A percentile compares a stretch with the other conserved stretches of the same genome.
Evolutionary conservation across 2,888 invertebrate species (phyloP).

Genomic region (Syrista parreyssii): DNA sequence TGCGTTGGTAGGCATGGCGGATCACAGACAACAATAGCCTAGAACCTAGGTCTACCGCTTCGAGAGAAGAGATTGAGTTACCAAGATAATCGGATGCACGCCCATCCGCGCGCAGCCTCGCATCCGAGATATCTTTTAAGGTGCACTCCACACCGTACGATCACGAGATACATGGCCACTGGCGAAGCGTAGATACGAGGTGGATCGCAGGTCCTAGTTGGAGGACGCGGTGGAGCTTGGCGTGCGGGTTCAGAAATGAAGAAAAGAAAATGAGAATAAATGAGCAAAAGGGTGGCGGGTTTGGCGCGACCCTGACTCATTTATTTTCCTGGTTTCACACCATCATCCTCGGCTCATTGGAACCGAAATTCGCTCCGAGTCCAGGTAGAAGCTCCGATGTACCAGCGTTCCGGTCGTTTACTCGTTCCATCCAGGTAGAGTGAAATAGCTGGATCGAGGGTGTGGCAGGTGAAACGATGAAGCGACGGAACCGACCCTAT

Average conservation of each 20-base stretch:
- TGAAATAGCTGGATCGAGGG: background rate
- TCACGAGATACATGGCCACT: background rate
- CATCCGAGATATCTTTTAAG: constrained; percentile 29
- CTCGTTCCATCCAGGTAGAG: constrained; percentile 1
- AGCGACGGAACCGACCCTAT: constrained; percentile 4
- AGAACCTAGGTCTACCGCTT: background rate
- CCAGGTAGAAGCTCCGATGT: background rate
- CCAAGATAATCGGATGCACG: constrained; percentile 62
- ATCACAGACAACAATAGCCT: constrained; percentile 2
- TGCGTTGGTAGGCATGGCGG: background rate
- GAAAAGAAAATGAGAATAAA: no score
- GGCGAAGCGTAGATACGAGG: background rate
- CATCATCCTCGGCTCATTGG: constrained; percentile 5
- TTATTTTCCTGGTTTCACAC: constrained; percentile 2
- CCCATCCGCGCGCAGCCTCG: constrained; percentile 50
- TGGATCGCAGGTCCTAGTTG: no score
- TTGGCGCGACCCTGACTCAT: background rate
- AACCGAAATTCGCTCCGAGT: background rate
- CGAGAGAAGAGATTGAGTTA: constrained; percentile 55
- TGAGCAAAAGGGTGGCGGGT: no score
- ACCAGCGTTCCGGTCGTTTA: background rate
- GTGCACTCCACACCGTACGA: background rate
- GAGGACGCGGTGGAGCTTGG: no score
- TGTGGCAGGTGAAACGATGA: constrained; percentile 27
- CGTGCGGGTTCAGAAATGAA: background rate